Evolutionary conservation across 2,797 vertebrate genomes (phyloP), one percentile per base, ranked within the genome.

Genomic region (Cuniculus paca): DNA sequence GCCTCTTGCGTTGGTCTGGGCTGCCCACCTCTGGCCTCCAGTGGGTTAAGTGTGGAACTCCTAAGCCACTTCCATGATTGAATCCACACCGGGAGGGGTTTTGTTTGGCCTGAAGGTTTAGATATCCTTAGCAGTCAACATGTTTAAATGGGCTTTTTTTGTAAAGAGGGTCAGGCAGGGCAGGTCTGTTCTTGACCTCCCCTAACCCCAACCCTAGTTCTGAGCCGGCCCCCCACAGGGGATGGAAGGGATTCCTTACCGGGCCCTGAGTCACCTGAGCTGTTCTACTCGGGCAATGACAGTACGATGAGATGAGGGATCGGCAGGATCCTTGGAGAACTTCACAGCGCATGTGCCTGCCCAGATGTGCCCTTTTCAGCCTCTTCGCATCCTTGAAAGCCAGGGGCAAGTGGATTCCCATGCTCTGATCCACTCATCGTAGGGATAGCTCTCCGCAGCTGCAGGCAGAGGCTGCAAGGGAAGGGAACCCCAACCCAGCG

Each of bases 141-240:
- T 17, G 65, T 78, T 81, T 90, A 68, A 95, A 78, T 31, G 31
- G 63, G 84, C 50, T 88, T 75, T 70, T 90, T 94, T 65, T 26
- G n/a, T 81, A 13, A 50, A 78, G 80, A 54, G 6, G 13, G 12
- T 86, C 50, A 28, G 83, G 60, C 60, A 31, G 58, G n/a, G 34
- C n/a, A 39, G 77, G 14, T 36, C 75, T 52, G 24, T 74, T 80
- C 80, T 65, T 75, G 85, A 87, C 78, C 74, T 88, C 13, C 72
- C 42, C 12, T 75, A 45, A 48, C 72, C 72, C 24, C 6, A 28
- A 8, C 42, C 24, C 26, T 8, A 7, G 45, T 48, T 48, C 42
- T 48, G 24, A 48, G 42, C 2, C 4, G 39, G 50, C 39, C 9
- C 65, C 63, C 39, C n/a, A 42, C 63, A 79, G 83, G 52, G 22